Percentiles rank a stretch among this genome's conserved stretches.
phyloP scores from a whole-genome alignment of 2,888 invertebrate species.

The Nephrocerus scutellatus region DNA sequence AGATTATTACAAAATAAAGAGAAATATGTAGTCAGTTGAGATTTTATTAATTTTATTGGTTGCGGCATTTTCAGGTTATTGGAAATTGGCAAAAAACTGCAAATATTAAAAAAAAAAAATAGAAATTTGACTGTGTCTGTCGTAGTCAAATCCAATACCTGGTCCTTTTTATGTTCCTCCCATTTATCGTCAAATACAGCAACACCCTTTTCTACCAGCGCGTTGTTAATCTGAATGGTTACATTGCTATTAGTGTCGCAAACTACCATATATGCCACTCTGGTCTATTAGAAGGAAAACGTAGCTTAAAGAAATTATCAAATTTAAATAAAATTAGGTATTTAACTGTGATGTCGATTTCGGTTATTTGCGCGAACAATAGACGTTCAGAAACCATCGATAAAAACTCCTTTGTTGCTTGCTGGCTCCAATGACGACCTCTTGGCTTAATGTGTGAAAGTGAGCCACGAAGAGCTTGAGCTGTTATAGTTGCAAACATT shows the following conservation, averaged over 20 bases:
- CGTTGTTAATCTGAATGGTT: slow-evolving; percentile 27
- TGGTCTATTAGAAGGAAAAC: slow-evolving; percentile 24
- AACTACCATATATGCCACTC: slow-evolving; percentile 30
- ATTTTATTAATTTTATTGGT: too few species aligned
- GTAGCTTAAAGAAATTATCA: background rate
- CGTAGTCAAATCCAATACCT: too few species aligned
- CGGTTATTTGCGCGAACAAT: slow-evolving; percentile 33
- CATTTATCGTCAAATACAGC: slow-evolving; percentile 30
- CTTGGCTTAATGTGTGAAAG: slow-evolving; percentile 34
- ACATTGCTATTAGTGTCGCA: slow-evolving; percentile 30
- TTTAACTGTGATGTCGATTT: slow-evolving; percentile 29
- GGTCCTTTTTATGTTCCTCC: slow-evolving; percentile 20
- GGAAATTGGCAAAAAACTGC: too few species aligned
- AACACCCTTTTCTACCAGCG: slow-evolving; percentile 23
- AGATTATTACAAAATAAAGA: background rate
- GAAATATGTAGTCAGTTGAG: too few species aligned
- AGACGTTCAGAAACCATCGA: slow-evolving; percentile 27
- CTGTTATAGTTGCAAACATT: slow-evolving; percentile 31
- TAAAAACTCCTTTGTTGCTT: slow-evolving; percentile 31
- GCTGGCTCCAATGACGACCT: slow-evolving; percentile 29
- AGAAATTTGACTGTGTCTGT: background rate
- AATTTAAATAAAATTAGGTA: background rate
- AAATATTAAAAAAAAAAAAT: too few species aligned
- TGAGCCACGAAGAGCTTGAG: slow-evolving; percentile 33
- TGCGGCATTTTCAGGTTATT: too few species aligned